Conservation (phyloP, 1,140 invertebrate genomes). For the Drosophila micromelanica region DNA sequence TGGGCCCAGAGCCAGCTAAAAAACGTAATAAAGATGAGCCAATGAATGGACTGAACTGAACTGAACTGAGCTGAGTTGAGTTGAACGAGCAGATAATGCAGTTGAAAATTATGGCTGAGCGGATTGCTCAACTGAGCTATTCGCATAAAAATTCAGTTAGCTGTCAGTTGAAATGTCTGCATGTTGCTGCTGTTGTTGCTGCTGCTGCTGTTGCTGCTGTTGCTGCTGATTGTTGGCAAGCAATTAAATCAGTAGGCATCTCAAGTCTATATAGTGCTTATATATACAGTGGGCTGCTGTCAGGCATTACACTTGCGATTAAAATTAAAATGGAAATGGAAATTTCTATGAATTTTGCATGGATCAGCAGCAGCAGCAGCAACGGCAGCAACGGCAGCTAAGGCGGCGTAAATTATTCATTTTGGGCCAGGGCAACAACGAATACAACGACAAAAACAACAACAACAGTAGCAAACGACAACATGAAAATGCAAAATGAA, state of each 20-base stretch:
- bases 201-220: constrained; percentile 9
- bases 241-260: constrained; percentile 68
- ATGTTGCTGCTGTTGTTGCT: constrained; percentile 12
- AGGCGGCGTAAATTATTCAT: constrained; percentile 72
- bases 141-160: constrained; percentile 20
- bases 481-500: constrained; percentile 78
- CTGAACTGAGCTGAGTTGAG: not conserved
- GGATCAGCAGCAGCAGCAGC: constrained; percentile 60
- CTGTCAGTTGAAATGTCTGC: constrained; percentile 26
- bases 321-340: constrained; percentile 74
- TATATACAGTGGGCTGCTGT: constrained; percentile 7
- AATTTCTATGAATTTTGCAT: constrained; percentile 75
- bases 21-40: constrained; percentile 23
- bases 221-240: constrained; percentile 37
- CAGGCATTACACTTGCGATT: constrained; percentile 55
- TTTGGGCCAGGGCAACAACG: constrained; percentile 56
- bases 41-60: constrained; percentile 14
- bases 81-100: constrained; percentile 50
- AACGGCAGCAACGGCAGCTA: constrained; percentile 17
- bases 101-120: constrained; percentile 42
- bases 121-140: constrained; percentile 22
- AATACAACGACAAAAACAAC: too few species aligned
- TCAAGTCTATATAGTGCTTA: constrained; percentile 20
- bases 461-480: constrained; percentile 40
- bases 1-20: constrained; percentile 11